Evolutionary conservation across 2,113 vertebrate genomes (phyloP).

Genomic region (Erpornis zantholeuca): DNA sequence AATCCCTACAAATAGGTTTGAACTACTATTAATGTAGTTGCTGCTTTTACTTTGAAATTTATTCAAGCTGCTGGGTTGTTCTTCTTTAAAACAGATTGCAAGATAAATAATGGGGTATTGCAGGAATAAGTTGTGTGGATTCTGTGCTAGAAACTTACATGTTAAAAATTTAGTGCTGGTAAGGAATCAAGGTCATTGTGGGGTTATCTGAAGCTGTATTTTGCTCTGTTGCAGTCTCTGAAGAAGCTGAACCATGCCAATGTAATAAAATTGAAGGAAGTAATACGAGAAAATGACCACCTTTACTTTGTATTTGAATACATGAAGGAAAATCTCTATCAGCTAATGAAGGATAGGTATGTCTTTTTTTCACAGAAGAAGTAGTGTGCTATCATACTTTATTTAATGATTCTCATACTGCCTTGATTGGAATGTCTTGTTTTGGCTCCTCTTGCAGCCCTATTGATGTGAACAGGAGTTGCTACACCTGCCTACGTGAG

Average conservation of each 20-base stretch:
- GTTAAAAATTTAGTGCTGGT: not conserved
- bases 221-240: slow-evolving; percentile 82
- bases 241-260: slow-evolving; percentile 98
- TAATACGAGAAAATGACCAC: slow-evolving; percentile 96
- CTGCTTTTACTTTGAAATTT: not conserved
- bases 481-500: not conserved
- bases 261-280: slow-evolving; percentile 96
- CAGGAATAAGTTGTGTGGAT: not conserved
- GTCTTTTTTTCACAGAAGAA: not conserved
- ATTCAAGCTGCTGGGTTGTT: not conserved
- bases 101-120: not conserved
- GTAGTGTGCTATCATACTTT: not conserved
- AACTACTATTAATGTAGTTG: not conserved
- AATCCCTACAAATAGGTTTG: not conserved
- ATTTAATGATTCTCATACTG: not conserved
- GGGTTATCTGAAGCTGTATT: not conserved
- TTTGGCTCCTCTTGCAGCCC: not conserved
- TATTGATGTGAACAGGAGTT: not conserved
- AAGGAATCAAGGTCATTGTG: not conserved
- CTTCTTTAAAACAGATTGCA: not conserved
- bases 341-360: slow-evolving; percentile 98
- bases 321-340: slow-evolving; percentile 99
- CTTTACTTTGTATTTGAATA: slow-evolving; percentile 99
- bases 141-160: not conserved
- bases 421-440: not conserved